phyloP scores from a whole-genome alignment of 2,113 vertebrate genomes.

The Salvelinus sp. region DNA sequence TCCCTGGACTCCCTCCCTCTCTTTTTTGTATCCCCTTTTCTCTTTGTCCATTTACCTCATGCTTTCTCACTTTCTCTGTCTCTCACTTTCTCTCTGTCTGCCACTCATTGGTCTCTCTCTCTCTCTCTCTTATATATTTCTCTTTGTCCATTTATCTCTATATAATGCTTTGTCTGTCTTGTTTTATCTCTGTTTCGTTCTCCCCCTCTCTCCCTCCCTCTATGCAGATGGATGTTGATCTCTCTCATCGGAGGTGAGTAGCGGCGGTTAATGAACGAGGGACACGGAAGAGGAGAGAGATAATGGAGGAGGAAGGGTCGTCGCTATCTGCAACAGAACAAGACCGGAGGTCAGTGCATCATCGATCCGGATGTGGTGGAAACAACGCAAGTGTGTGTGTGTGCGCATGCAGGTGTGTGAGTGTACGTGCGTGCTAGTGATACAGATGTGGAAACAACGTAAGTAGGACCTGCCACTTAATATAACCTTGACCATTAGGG shows the following conservation, averaged over 20 bases:
- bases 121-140: neutral
- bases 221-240: conserved; percentile 7
- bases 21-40: neutral
- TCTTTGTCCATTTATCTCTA: neutral
- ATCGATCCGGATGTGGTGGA: neutral
- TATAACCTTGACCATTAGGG: no score
- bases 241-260: neutral
- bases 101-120: neutral
- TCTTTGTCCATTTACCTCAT: neutral
- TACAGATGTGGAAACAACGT: neutral
- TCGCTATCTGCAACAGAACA: neutral
- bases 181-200: neutral
- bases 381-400: neutral
- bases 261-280: neutral
- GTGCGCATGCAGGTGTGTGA: neutral
- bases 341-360: neutral
- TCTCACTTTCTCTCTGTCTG: neutral
- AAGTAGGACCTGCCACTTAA: no score
- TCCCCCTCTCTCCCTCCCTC: neutral
- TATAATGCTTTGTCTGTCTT: neutral
- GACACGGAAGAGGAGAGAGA: conserved; percentile 6
- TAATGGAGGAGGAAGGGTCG: neutral
- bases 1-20: neutral
- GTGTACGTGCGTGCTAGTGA: neutral
- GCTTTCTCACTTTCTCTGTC: neutral